Evolutionary conservation across 2,113 vertebrate species (phyloP), one percentile per base, ranked within the genome.

Genomic region (Nycticebus coucang): DNA sequence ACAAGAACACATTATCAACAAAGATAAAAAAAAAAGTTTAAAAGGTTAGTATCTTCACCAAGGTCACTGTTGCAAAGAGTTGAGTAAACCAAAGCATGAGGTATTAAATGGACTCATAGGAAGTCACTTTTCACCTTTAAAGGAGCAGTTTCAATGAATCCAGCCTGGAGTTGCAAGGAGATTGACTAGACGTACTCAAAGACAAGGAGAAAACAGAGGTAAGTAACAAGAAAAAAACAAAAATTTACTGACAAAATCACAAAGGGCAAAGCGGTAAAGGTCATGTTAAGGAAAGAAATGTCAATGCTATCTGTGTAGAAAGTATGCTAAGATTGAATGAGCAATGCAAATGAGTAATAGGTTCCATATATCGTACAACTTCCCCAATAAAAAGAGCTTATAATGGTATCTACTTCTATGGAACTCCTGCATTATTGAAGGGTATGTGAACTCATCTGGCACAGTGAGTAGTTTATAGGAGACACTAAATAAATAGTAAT

Each of bases 381-480:
- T 64, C 57, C 41, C 10, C 0, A 17, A 59, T 50, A 59, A 66
- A 57, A 28, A 64, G 26, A 64, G 57, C 81, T 87, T 59, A 75
- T n/a, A 41, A 88, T 9, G 24, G 10, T 37, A 62, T 28, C 78
- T 88, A 83, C 69, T 62, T 77, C 33, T 1, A 62, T 17, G 8
- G 22, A 95, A 71, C n/a, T 21, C 37, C 62, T n/a, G 21, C 28
- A 89, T 93, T 89, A 72, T 55, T 69, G 69, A 89, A 87, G 37
- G 33, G 71, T 37, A 91, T 2, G 5, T 92, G 35, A 83, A 69
- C 55, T 89, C 50, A 68, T 9, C 21, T 33, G 88, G 90, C 19
- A 78, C 26, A 84, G 8, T 84, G 53, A 69, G 21, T 18, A 15
- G 21, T 62, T 64, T 26, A 35, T 4, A 84, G 28, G 9, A 84